Base-by-base conservation (phyloP, 2,888 invertebrate genomes). In the Gerosis bhagava region DNA sequence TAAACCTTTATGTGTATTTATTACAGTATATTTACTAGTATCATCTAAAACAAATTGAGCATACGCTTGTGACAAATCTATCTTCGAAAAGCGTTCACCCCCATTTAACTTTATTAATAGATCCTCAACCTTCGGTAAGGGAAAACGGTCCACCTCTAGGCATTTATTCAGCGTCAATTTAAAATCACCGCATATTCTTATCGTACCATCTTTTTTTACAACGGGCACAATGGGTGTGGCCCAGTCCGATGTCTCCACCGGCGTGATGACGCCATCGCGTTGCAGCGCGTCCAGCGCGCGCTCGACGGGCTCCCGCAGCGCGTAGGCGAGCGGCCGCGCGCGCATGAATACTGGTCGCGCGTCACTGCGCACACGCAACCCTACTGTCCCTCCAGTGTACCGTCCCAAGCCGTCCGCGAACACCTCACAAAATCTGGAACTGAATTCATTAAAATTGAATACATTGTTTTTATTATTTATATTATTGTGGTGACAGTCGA, bases 391-490 rank as follows among this genome's bases (percentile, higher is more conserved):
- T 5, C 48, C 48, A 7, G 29, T 42, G 19, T 13, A 42, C 8
- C 36, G 22, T 5, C 61, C 59, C 49, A 62, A 50, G 0, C 62
- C 62, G 0, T 54, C 60, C 17, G 31, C 51, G 12, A 65, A 57
- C 21, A 62, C 62, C 2, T 60, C 35, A 59, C 25, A 48, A 35
- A 49, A 63, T 53, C 60, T 62, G 57, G 36, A 41, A 16, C 5
- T 15, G 26, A 10, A 5, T 8, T 29, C 24, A 3, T 3, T n/a
- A 6, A 24, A 24, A 8, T 24, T 24, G n/a, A 24, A 24, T n/a
- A n/a, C n/a, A n/a, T n/a, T n/a, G n/a, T n/a, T n/a, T n/a, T n/a
- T n/a, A n/a, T n/a, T n/a, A n/a, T n/a, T n/a, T n/a, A n/a, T n/a
- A n/a, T n/a, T n/a, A n/a, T n/a, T n/a, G n/a, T n/a, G n/a, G n/a